Evolutionary conservation across 2,113 vertebrate genomes (phyloP).

Genomic region (Melospiza georgiana): DNA sequence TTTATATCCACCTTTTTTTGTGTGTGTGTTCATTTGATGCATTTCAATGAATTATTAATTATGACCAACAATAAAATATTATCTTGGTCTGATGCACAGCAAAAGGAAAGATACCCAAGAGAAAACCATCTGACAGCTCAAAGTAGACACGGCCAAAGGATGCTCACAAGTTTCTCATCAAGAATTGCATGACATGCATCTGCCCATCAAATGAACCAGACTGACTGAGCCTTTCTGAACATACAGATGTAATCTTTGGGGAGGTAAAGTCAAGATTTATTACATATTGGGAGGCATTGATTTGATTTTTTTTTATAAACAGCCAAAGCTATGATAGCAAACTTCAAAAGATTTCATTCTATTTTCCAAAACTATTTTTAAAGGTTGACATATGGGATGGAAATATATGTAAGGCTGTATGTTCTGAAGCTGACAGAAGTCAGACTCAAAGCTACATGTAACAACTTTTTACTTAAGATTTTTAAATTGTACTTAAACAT

Average conservation of each 20-base stretch:
- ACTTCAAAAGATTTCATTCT: constrained; percentile 24
- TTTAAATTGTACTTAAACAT: background rate
- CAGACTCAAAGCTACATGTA: constrained; percentile 3
- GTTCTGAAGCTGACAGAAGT: constrained; percentile 16
- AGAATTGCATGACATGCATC: constrained; percentile 59
- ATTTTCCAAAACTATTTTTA: constrained; percentile 36
- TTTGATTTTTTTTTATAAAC: constrained; percentile 46
- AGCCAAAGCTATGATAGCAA: constrained; percentile 26
- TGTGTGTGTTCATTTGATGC: constrained; percentile 69
- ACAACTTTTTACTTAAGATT: constrained; percentile 5
- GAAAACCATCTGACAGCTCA: constrained; percentile 74
- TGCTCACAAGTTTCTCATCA: constrained; percentile 60
- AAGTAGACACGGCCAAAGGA: constrained; percentile 61
- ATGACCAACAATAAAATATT: constrained; percentile 79
- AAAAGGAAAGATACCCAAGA: constrained; percentile 68
- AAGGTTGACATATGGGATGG: constrained; percentile 12
- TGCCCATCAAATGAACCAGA: constrained; percentile 73
- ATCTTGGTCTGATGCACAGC: constrained; percentile 79
- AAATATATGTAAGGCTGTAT: background rate
- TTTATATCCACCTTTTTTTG: constrained; percentile 69
- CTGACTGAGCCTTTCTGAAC: constrained; percentile 58
- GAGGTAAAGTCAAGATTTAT: constrained; percentile 62
- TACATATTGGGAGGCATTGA: constrained; percentile 39
- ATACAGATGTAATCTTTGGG: constrained; percentile 66
- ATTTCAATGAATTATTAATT: constrained; percentile 86